These are phyloP conservation scores for Lutjanus campechanus DNA, from an alignment of 2,797 vertebrate genomes.

Conservation along the genomic window DNA sequence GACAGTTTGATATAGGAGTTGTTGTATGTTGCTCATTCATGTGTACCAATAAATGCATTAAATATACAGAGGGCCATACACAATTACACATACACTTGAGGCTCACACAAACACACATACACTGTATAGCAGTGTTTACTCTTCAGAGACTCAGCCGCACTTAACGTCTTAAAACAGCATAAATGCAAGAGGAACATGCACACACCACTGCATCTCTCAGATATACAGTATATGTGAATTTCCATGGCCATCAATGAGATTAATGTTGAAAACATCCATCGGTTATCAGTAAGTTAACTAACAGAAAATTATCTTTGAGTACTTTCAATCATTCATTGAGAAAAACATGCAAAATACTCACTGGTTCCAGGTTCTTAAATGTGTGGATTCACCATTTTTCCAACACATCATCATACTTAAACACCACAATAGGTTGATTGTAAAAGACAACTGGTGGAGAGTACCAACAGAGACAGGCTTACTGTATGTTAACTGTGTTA, in stretches of 20 bases:
- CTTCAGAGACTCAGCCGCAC: background rate
- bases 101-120: background rate
- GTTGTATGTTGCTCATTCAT: conserved; percentile 40
- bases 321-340: background rate
- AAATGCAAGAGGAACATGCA: background rate
- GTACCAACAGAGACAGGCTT: too few species aligned
- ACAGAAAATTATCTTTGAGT: background rate
- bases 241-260: background rate
- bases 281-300: background rate
- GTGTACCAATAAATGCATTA: conserved; percentile 21
- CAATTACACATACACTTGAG: conserved; percentile 17
- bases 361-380: background rate
- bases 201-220: background rate
- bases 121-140: background rate
- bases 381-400: background rate
- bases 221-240: background rate
- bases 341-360: background rate
- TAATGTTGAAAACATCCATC: background rate
- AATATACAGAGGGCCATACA: conserved; percentile 35
- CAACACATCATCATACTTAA: too few species aligned
- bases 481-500: too few species aligned
- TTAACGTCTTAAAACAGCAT: background rate
- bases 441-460: too few species aligned
- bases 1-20: conserved; percentile 35
- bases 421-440: too few species aligned